A percentile compares a stretch with the other conserved stretches of the same genome.
Conservation (phyloP, 2,888 invertebrate genomes). For the Diarsia rubi region DNA sequence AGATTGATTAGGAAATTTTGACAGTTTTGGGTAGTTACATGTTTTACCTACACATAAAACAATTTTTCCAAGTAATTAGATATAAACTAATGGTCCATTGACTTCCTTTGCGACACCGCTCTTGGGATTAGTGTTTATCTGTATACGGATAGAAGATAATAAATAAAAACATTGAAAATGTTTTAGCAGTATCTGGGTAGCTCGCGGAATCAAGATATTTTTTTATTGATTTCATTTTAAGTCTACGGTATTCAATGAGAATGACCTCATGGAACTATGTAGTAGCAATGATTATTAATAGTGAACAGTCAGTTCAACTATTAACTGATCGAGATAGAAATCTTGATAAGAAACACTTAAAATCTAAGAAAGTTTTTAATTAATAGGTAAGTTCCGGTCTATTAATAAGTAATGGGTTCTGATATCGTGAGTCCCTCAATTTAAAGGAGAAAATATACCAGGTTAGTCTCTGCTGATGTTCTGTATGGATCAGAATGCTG, state of each 20-base stretch:
- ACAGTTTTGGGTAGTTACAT: no score
- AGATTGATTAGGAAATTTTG: no score
- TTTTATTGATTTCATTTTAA: constrained; percentile 6
- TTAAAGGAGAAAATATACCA: no score
- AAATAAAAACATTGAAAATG: constrained; percentile 42
- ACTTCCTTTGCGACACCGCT: constrained; percentile 25
- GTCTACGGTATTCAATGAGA: background rate
- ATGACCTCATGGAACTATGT: constrained; percentile 1
- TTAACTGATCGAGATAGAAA: background rate
- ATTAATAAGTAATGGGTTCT: background rate
- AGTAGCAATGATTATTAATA: background rate
- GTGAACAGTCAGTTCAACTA: background rate
- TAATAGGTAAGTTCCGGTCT: background rate
- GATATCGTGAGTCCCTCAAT: no score
- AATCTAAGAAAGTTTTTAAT: background rate
- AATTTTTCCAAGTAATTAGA: background rate
- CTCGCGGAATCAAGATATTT: constrained; percentile 12
- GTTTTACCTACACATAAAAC: background rate
- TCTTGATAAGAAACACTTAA: background rate
- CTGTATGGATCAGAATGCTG: no score
- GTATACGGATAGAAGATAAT: constrained; percentile 8
- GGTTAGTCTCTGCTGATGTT: no score
- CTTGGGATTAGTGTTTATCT: constrained; percentile 29
- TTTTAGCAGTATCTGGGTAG: constrained; percentile 34
- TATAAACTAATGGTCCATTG: background rate